Evolutionary conservation across 1,140 invertebrate genomes (phyloP).

Genomic region (Harpegnathos saltator): DNA sequence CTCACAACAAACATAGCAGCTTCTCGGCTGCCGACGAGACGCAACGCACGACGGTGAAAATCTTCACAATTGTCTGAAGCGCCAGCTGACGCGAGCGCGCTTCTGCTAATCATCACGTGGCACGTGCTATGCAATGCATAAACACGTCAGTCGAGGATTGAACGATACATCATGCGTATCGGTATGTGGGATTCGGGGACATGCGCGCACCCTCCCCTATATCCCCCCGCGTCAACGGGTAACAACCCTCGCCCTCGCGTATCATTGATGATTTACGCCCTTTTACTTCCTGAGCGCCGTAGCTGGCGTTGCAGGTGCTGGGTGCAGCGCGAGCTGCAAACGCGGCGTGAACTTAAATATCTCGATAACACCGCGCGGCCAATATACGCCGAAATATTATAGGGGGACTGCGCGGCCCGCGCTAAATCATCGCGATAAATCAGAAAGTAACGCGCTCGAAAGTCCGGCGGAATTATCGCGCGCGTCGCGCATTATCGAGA

Average conservation of each 20-base stretch:
- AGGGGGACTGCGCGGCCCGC: neutral
- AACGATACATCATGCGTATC: constrained; percentile 71
- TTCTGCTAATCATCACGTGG: constrained; percentile 44
- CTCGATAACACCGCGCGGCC: constrained; percentile 38
- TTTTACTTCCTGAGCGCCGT: constrained; percentile 67
- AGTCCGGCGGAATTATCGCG: constrained; percentile 32
- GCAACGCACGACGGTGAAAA: too few species aligned
- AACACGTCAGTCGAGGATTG: constrained; percentile 63
- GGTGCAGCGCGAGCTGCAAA: neutral
- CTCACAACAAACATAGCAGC: neutral
- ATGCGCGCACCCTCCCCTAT: constrained; percentile 40
- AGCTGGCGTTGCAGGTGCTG: neutral
- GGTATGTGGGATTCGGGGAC: constrained; percentile 62
- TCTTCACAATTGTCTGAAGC: neutral
- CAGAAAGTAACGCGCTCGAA: constrained; percentile 11
- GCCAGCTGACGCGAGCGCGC: neutral
- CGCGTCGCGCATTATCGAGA: neutral
- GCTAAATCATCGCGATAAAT: constrained; percentile 51
- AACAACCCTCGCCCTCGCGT: constrained; percentile 49
- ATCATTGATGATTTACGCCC: constrained; percentile 74
- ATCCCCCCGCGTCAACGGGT: constrained; percentile 63
- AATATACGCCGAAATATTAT: constrained; percentile 58
- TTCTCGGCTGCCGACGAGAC: neutral
- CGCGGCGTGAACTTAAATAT: constrained; percentile 51
- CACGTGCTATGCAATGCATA: constrained; percentile 50